Percentiles rank a stretch among this genome's conserved stretches.
Evolutionary conservation across 2,113 vertebrate genomes (phyloP).

Genomic region (Sylvilagus bachmani): DNA sequence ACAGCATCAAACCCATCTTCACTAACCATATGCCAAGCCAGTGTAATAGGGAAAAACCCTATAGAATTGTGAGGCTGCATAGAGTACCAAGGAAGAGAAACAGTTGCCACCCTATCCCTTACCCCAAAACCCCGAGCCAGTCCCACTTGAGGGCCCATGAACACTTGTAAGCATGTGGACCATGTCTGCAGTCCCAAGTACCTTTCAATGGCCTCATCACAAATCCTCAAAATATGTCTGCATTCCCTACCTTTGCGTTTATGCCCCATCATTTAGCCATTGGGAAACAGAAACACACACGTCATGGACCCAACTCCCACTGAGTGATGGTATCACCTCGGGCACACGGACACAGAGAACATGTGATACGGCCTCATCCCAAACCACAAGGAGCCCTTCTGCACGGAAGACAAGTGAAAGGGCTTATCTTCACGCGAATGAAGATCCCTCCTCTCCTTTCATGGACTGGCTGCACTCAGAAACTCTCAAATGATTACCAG

Average conservation of each 20-base stretch:
- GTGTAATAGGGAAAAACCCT: neutral
- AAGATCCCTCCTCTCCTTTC: slow-evolving; percentile 76
- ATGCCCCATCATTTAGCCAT: neutral
- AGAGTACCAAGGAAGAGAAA: neutral
- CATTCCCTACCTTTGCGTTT: neutral
- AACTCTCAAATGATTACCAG: slow-evolving; percentile 84
- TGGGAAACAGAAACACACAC: neutral
- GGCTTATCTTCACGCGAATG: slow-evolving; percentile 68
- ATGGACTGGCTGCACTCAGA: slow-evolving; percentile 80
- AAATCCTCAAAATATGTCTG: neutral
- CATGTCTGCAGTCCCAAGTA: neutral
- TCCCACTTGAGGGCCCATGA: accelerated
- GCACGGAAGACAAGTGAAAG: slow-evolving; percentile 38
- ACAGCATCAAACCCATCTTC: neutral
- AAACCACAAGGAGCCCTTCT: slow-evolving; percentile 3
- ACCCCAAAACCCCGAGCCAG: neutral
- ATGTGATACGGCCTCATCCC: neutral
- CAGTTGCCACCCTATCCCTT: neutral
- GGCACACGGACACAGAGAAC: neutral
- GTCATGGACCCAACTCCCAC: neutral
- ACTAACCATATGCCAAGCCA: neutral
- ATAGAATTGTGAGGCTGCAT: neutral
- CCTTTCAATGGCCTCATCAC: neutral
- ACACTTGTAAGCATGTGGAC: accelerated
- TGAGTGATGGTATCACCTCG: neutral